Base-by-base conservation (phyloP, 2,113 vertebrate genomes). In the Pomatostomus ruficeps region DNA sequence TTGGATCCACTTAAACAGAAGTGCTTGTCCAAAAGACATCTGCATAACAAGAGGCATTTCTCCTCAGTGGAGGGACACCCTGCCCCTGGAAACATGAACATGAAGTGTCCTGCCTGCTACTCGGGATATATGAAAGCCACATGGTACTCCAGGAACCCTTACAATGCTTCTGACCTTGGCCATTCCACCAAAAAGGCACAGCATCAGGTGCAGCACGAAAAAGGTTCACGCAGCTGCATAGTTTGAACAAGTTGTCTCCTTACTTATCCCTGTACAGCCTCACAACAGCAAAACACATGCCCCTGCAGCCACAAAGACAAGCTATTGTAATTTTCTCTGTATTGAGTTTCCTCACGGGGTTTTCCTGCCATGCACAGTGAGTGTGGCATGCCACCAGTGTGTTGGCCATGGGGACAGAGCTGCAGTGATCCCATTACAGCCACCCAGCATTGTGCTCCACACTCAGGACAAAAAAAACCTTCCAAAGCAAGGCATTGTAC, bases 161-260 rank as follows among this genome's bases (percentile, higher is more conserved):
- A 72, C 42, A 68, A 75, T 31, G 21, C 61, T 87, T 82, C 65
- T 82, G 93, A 88, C 89, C 80, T 89, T 70, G 49, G 42, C 33
- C 5, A 1, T 61, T 38, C 21, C 54, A 61, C 18, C 7, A 6
- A 75, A 89, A 87, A 72, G 26, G 40, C 70, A 67, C 0, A 0
- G 25, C 1, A 3, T 65, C 62, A 92, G 29, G 31, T 1, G 0
- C 58, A 75, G 29, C 15, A 58, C 7, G 62, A 85, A 66, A 59
- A 54, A 66, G 57, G 45, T n/a, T 46, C 35, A 18, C 49, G 48
- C 89, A 91, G 74, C 74, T 91, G 87, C 14, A 7, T 24, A 63
- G 49, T 23, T 88, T 49, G 73, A 91, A 89, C 84, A 91, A 88
- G 85, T 68, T 96, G 89, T 79, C 77, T 73, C 84, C 49, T 89